A percentile compares a stretch with the other conserved stretches of the same genome.
These are phyloP conservation scores for Rhyacophila brunnea DNA, from an alignment of 1,140 invertebrate genomes.

Conservation along the genomic window DNA sequence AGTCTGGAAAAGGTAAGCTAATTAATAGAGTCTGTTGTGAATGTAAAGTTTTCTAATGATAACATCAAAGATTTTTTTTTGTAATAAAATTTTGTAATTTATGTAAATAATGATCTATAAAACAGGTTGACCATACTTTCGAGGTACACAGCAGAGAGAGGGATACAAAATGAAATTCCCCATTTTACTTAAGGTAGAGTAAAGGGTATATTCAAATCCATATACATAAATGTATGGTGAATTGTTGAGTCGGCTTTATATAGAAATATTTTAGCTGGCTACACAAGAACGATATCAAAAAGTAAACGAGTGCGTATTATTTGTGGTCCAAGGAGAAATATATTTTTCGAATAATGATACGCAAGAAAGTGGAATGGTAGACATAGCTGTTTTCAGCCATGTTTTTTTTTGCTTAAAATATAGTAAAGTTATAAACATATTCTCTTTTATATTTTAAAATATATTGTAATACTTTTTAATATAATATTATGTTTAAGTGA, in stretches of 20 bases:
- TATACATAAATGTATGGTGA: constrained; percentile 33
- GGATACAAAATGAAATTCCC: constrained; percentile 36
- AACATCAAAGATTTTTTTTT: too few relatives aligned
- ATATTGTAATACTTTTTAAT: too few relatives aligned
- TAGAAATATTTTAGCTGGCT: constrained; percentile 4
- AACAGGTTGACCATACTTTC: constrained; percentile 5
- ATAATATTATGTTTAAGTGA: too few relatives aligned
- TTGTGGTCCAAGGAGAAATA: neutral
- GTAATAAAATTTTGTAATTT: too few relatives aligned
- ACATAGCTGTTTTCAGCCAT: too few relatives aligned
- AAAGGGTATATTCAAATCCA: constrained; percentile 33
- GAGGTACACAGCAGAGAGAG: constrained; percentile 18
- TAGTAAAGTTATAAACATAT: too few relatives aligned
- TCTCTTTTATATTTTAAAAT: too few relatives aligned
- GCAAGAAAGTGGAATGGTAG: neutral
- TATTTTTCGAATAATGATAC: neutral
- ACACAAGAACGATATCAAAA: constrained; percentile 28
- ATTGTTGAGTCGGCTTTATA: constrained; percentile 20
- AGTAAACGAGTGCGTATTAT: constrained; percentile 13
- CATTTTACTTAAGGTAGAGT: constrained; percentile 35
- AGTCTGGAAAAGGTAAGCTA: too few relatives aligned
- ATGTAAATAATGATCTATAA: too few relatives aligned
- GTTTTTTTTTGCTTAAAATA: too few relatives aligned
- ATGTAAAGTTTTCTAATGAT: too few relatives aligned
- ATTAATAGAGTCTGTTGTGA: too few relatives aligned